Conservation (phyloP, 2,113 vertebrate genomes). For the Xiphorhynchus elegans region DNA sequence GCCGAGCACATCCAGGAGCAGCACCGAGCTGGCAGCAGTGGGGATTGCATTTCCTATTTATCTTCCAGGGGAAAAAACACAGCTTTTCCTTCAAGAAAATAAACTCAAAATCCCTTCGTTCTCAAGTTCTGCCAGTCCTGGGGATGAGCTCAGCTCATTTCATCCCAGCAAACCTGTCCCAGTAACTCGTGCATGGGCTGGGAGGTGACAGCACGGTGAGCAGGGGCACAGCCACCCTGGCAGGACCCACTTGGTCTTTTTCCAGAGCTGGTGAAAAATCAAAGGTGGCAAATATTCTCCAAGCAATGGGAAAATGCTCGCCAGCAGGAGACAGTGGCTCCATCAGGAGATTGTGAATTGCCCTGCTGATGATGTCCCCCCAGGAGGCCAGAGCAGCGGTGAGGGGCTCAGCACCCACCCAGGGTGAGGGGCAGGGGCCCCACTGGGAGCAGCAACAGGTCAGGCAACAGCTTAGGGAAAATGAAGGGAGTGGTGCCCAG, state of each 20-base stretch:
- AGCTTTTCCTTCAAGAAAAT: background rate
- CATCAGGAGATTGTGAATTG: background rate
- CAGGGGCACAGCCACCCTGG: background rate
- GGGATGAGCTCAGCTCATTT: background rate
- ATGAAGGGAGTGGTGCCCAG: accelerated
- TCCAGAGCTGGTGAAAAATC: background rate
- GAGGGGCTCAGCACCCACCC: background rate
- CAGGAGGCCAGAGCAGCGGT: accelerated
- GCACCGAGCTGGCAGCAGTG: background rate
- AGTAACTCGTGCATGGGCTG: accelerated
- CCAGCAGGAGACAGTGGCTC: background rate
- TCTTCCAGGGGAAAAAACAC: background rate
- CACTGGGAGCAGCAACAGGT: background rate
- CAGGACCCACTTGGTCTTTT: background rate
- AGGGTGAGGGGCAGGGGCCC: accelerated
- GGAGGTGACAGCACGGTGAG: background rate
- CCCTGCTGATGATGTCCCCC: background rate
- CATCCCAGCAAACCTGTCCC: background rate
- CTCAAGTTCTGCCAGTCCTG: background rate
- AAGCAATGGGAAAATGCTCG: background rate
- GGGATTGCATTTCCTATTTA: background rate
- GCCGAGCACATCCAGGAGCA: background rate
- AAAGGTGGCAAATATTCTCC: background rate
- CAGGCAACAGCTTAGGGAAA: background rate
- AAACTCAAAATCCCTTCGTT: accelerated